These are phyloP conservation scores for Poecilia picta DNA, from an alignment of 2,797 vertebrate species.

Conservation along the genomic window DNA sequence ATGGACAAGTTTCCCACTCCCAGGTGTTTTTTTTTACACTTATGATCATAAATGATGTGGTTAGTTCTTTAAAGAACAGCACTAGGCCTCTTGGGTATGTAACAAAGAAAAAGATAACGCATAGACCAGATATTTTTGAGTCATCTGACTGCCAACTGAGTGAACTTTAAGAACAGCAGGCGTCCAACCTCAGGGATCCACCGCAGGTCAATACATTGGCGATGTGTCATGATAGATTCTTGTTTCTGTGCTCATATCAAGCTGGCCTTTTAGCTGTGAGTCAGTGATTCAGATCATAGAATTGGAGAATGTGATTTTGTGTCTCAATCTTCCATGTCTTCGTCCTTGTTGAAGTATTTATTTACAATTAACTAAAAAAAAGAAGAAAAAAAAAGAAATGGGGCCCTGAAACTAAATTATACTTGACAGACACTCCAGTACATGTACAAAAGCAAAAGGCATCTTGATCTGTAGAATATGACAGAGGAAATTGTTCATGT, in stretches of 20 bases:
- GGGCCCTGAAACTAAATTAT: not conserved
- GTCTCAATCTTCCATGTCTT: conserved; percentile 47
- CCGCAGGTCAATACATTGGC: conserved; percentile 65
- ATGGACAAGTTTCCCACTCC: conserved; percentile 25
- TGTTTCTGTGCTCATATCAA: conserved; percentile 56
- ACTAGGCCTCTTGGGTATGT: conserved; percentile 13
- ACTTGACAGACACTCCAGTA: not conserved
- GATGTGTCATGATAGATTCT: conserved; percentile 65
- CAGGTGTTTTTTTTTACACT: not conserved
- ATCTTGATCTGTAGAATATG: not conserved
- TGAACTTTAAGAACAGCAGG: conserved; percentile 29
- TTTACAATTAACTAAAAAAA: not conserved
- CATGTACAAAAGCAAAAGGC: not conserved
- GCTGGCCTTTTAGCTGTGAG: conserved; percentile 64
- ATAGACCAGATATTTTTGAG: conserved; percentile 28
- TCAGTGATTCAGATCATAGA: conserved; percentile 63
- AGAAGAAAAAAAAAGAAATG: not conserved
- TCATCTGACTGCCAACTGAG: conserved; percentile 40
- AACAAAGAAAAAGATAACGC: not conserved
- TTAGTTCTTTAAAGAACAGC: conserved; percentile 8
- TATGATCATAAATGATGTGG: conserved; percentile 18
- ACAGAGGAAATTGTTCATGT: not conserved
- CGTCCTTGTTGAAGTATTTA: conserved; percentile 28
- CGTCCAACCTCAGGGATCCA: conserved; percentile 36
- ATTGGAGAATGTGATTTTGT: conserved; percentile 54